Evolutionary conservation across 1,140 invertebrate species (phyloP).

Genomic region (Lasioglossum baleicum): DNA sequence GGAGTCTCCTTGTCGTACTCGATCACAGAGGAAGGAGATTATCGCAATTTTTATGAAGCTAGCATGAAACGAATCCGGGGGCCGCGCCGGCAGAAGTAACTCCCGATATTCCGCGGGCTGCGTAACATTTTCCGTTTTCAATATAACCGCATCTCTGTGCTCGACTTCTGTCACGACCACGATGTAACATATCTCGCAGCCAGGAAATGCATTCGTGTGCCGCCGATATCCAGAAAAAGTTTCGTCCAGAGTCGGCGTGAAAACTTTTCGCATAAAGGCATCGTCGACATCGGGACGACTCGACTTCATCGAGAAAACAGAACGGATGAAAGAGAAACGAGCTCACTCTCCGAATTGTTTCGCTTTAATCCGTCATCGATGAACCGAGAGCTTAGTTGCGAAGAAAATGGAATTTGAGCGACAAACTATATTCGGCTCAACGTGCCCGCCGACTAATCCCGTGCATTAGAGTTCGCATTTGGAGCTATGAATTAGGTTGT

Average conservation of each 20-base stretch:
- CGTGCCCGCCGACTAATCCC: no score
- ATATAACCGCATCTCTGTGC: conserved; percentile 38
- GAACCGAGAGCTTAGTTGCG: background rate
- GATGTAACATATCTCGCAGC: conserved; percentile 35
- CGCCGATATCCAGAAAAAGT: conserved; percentile 46
- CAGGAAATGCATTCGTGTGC: conserved; percentile 37
- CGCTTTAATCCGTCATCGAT: background rate
- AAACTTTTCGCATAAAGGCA: conserved; percentile 46
- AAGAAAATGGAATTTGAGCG: background rate
- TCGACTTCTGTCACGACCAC: conserved; percentile 42
- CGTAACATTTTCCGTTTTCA: conserved; percentile 41
- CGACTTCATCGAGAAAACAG: conserved; percentile 12
- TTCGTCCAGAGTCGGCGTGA: conserved; percentile 15
- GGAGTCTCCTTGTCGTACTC: background rate
- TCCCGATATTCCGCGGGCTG: conserved; percentile 35
- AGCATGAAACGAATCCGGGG: conserved; percentile 4
- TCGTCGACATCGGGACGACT: conserved; percentile 19
- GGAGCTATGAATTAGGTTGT: no score
- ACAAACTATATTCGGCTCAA: background rate
- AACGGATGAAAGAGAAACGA: conserved; percentile 9
- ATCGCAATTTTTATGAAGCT: conserved; percentile 1
- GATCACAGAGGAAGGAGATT: background rate
- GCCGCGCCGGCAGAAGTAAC: background rate
- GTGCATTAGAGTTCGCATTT: no score
- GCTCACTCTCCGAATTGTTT: background rate